Conservation (phyloP, 2,888 invertebrate species). For the Drosophila conformis region DNA sequence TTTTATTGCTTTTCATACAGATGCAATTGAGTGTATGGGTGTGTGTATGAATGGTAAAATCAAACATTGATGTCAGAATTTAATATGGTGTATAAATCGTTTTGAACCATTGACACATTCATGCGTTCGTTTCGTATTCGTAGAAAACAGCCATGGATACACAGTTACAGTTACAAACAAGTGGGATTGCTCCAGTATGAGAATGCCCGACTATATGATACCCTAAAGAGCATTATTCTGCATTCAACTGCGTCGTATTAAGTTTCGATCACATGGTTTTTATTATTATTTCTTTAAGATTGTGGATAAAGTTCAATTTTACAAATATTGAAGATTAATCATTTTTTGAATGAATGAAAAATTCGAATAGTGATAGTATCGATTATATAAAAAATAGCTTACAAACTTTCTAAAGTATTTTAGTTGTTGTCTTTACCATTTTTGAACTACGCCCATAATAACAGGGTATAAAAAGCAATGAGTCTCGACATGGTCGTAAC, state of each 20-base stretch:
- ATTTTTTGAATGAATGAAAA: background rate
- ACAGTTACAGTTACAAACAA: slow-evolving; percentile 14
- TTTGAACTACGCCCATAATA: slow-evolving; percentile 8
- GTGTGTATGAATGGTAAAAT: slow-evolving; percentile 49
- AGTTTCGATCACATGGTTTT: background rate
- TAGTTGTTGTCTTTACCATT: background rate
- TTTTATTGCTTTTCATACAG: slow-evolving; percentile 52
- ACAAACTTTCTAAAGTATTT: background rate
- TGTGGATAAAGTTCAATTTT: background rate
- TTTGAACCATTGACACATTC: slow-evolving; percentile 81
- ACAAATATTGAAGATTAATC: background rate
- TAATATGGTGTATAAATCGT: slow-evolving; percentile 81
- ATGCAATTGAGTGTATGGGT: slow-evolving; percentile 1
- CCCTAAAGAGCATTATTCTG: background rate
- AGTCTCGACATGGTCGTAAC: slow-evolving; percentile 38
- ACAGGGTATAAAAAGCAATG: slow-evolving; percentile 21
- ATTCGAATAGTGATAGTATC: background rate
- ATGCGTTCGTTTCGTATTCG: slow-evolving; percentile 68
- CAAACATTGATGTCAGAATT: slow-evolving; percentile 82
- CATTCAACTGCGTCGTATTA: background rate
- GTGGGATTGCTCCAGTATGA: background rate
- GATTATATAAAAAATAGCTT: background rate
- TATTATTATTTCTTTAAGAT: background rate
- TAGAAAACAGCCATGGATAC: slow-evolving; percentile 37
- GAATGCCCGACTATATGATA: slow-evolving; percentile 10